Base-by-base conservation (phyloP, 2,888 invertebrate species). In the Polymixis flavicincta region DNA sequence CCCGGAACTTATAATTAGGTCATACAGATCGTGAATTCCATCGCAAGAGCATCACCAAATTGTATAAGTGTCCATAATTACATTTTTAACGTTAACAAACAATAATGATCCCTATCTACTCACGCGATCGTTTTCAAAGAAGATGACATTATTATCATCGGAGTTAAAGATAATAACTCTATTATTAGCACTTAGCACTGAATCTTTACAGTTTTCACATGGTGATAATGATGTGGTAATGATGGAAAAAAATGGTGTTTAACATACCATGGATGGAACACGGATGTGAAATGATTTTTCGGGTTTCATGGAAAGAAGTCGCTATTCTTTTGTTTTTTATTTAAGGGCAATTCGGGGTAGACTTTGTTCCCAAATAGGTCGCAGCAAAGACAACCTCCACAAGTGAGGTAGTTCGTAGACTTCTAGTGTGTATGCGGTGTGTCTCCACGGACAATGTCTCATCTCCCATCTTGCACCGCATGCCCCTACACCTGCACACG, bases 91-190 rank as follows among this genome's bases (percentile, higher is more conserved):
- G 7, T 22, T 79, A 84, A 84, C 52, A 50, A 85, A 65, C 37
- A 37, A 60, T 69, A 69, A 84, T 66, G 22, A 69, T 25, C 14
- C 19, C 14, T 42, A 19, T 80, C 59, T 55, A 57, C 28, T 13
- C 85, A 85, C 82, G 69, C 85, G 65, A 81, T 25, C 25, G 13
- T 66, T 85, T 81, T 85, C 81, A 81, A 85, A 69, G 82, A 84
- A 81, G 32, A 68, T 74, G 45, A 70, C 65, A 80, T 84, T 84
- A 60, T 69, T 66, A 66, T 25, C 55, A 7, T 14, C 37, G 19
- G 2, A 63, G 57, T 73, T 45, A 32, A 67, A 13, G 22, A 57
- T 84, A 84, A 80, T 69, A 25, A 64, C 67, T 69, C 59, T 55
- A 70, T 81, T 63, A 85, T 81, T 74, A 81, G 22, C 75, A 81